These are phyloP conservation scores for Anomalospiza imberbis DNA, from an alignment of 2,797 vertebrate genomes.

Conservation along the genomic window DNA sequence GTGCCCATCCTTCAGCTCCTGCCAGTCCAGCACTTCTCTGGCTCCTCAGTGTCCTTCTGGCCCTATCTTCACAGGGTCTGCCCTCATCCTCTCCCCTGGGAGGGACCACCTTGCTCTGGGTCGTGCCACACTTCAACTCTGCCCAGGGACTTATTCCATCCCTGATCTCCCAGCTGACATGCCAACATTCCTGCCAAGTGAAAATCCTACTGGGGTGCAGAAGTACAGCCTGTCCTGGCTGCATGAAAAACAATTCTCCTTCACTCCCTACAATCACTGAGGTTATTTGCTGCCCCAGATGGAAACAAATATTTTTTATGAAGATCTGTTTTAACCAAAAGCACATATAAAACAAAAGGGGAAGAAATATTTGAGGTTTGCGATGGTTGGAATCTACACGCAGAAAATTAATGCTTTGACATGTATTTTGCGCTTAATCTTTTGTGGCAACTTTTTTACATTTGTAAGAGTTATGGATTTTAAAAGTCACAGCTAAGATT, in stretches of 20 bases:
- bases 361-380: slow-evolving; percentile 63
- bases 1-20: background rate
- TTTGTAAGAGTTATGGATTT: slow-evolving; percentile 83
- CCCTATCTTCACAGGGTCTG: fast-evolving
- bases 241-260: background rate
- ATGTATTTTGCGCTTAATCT: slow-evolving; percentile 77
- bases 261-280: background rate
- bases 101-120: background rate
- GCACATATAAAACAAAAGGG: slow-evolving; percentile 64
- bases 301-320: slow-evolving; percentile 62
- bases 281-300: slow-evolving; percentile 58
- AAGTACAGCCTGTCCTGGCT: background rate
- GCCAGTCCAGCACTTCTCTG: background rate
- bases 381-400: slow-evolving; percentile 16
- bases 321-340: slow-evolving; percentile 56
- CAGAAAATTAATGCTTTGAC: slow-evolving; percentile 75
- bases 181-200: background rate
- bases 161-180: fast-evolving
- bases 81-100: background rate
- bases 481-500: slow-evolving; percentile 82
- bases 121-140: background rate
- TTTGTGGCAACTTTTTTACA: slow-evolving; percentile 82
- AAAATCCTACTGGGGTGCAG: background rate
- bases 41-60: background rate
- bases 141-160: background rate